phyloP scores from a whole-genome alignment of 2,888 invertebrate species.

The Parnassius apollo region DNA sequence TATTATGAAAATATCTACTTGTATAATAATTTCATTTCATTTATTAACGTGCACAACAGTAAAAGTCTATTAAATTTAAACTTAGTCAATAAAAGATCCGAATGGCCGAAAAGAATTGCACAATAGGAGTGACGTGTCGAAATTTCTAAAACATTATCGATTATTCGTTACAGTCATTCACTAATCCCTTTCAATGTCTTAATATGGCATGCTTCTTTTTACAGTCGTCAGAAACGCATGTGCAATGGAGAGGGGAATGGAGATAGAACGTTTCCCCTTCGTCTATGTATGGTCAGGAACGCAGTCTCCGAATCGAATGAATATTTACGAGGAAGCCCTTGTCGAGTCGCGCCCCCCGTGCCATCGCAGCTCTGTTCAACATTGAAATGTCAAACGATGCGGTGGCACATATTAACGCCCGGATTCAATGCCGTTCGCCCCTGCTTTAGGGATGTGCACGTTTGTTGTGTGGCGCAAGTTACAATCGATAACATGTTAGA shows the following conservation, averaged over 20 bases:
- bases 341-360: constrained; percentile 33
- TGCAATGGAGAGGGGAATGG: background rate
- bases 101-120: background rate
- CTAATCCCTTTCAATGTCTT: constrained; percentile 2
- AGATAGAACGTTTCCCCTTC: constrained; percentile 2
- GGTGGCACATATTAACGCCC: constrained; percentile 55
- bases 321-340: constrained; percentile 21
- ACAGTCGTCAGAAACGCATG: constrained; percentile 8
- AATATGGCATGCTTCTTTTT: constrained; percentile 8
- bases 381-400: constrained; percentile 53
- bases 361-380: constrained; percentile 38
- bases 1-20: background rate
- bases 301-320: constrained; percentile 9
- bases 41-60: background rate
- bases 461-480: constrained; percentile 36
- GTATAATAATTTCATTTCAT: background rate
- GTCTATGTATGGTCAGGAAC: constrained; percentile 7
- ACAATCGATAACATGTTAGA: background rate
- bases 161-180: background rate
- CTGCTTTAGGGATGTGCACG: constrained; percentile 43
- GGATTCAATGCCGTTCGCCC: constrained; percentile 38
- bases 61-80: constrained; percentile 12
- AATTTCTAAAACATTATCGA: constrained; percentile 1
- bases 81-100: constrained; percentile 1
- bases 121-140: constrained; percentile 14